phyloP scores from a whole-genome alignment of 2,113 vertebrate species.

The Macaca mulatta region DNA sequence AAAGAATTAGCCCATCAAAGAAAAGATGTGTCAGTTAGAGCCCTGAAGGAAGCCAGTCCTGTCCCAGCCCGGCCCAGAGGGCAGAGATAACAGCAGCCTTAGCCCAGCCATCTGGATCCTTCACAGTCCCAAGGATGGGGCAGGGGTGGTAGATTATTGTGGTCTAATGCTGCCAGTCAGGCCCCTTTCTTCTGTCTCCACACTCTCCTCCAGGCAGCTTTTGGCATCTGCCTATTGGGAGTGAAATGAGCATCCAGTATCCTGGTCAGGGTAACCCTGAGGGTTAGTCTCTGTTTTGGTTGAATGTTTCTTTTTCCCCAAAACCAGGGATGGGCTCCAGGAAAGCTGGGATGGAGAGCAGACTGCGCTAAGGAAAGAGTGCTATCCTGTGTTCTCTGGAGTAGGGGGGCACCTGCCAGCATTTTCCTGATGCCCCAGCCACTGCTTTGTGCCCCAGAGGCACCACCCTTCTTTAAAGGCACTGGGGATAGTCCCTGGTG shows the following conservation, averaged over 20 bases:
- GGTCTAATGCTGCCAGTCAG: neutral
- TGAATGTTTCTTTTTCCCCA: neutral
- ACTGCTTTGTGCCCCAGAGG: neutral
- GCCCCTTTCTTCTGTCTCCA: neutral
- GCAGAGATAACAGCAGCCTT: neutral
- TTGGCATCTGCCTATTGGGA: neutral
- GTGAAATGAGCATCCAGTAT: neutral
- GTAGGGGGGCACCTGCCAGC: no score
- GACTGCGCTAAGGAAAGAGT: neutral
- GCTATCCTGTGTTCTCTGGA: neutral
- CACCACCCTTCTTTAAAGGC: neutral
- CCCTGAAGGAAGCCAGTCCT: neutral
- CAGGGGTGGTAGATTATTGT: neutral
- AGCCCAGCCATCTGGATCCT: neutral
- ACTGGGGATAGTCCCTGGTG: no score
- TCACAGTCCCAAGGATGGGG: neutral
- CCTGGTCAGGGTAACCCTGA: neutral
- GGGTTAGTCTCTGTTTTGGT: neutral
- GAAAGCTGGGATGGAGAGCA: neutral
- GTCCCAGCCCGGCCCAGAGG: neutral
- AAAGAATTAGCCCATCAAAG: neutral
- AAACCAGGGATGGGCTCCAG: neutral
- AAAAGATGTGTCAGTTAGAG: neutral
- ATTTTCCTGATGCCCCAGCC: neutral
- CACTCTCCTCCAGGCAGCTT: neutral